Evolutionary conservation across 2,113 vertebrate genomes (phyloP), one percentile per base, ranked within the genome.

Genomic region (Amphilophus citrinellus): DNA sequence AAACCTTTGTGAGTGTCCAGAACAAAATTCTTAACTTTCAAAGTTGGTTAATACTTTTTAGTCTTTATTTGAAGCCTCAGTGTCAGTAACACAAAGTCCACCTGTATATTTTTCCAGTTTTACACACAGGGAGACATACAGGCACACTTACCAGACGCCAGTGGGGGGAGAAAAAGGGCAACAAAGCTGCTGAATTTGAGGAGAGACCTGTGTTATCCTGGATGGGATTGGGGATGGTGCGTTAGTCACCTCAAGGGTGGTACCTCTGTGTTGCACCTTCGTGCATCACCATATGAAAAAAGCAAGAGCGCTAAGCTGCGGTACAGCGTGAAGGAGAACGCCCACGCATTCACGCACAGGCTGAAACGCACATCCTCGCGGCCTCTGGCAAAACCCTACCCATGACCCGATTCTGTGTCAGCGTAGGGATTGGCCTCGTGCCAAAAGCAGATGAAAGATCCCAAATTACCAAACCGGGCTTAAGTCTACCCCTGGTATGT

Each of bases 211-310:
- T 88, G 89, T 83, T 85, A 80, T 84, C 15, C 20, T 78, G 87
- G 87, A 93, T 89, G 66, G 91, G 87, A 91, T 91, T 92, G 90
- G 89, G 57, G 79, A 93, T 53, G 92, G 85, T 82, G 87, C 0
- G 85, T 94, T 94, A 91, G 90, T 87, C 88, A 84, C 90, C 89
- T 91, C 86, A 61, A 90, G 90, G 92, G 94, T 92, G 91, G 88
- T 86, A 85, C 84, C 84, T 87, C 85, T 75, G 47, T 88, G 86
- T 86, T 87, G 87, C 93, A 93, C 87, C 89, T 88, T 80, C 80
- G 35, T 82, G 87, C 87, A 87, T 80, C 88, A 84, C 61, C 87
- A 76, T 91, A 63, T 93, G 83, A 87, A 91, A 91, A 60, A 82
- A 66, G 80, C 77, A 80, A 83, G 35, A 83, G 84, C 86, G 87